Evolutionary conservation across 2,113 vertebrate genomes (phyloP).

Genomic region (Rostratula benghalensis): DNA sequence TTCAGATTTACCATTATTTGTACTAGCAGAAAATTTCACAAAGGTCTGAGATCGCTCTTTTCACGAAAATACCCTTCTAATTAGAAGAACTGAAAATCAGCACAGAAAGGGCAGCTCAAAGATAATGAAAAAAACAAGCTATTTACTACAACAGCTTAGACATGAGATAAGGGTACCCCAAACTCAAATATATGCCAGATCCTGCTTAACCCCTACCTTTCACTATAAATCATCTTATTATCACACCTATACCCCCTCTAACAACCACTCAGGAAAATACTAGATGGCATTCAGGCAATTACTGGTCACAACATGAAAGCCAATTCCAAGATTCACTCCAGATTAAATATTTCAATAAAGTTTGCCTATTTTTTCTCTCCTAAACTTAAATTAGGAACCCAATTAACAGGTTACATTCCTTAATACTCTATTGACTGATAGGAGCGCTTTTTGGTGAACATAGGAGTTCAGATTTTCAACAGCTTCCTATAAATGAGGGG

Average conservation of each 20-base stretch:
- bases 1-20: conserved; percentile 66
- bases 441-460: not conserved
- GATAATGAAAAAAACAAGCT: conserved; percentile 53
- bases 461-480: not conserved
- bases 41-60: conserved; percentile 56
- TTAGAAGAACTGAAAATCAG: conserved; percentile 25
- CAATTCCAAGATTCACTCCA: not conserved
- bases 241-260: not conserved
- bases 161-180: conserved; percentile 5
- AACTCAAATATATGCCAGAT: not conserved
- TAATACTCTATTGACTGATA: not conserved
- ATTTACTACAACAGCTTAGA: conserved; percentile 49
- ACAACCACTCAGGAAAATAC: not conserved
- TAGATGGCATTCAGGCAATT: not conserved
- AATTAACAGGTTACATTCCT: not conserved
- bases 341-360: not conserved
- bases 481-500: not conserved
- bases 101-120: conserved; percentile 51
- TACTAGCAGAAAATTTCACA: conserved; percentile 53
- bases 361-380: not conserved
- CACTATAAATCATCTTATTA: not conserved
- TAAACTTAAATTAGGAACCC: not conserved
- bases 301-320: not conserved
- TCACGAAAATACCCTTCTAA: conserved; percentile 57
- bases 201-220: not conserved